phyloP scores from a whole-genome alignment of 2,797 vertebrate species.

The Premnoplex brunnescens region DNA sequence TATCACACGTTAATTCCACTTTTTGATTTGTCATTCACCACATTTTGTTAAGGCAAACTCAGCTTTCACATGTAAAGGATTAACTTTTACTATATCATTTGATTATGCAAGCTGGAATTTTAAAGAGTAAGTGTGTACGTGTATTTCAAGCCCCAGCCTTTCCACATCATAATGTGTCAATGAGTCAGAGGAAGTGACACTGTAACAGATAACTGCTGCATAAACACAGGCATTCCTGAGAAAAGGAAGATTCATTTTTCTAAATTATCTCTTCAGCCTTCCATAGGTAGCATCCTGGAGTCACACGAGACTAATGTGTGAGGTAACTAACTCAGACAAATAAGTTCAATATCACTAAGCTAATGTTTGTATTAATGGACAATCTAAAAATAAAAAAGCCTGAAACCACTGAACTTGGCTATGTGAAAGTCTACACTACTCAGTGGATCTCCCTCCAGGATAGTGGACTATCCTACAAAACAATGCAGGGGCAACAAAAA shows the following conservation, averaged over 20 bases:
- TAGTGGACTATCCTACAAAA: not conserved
- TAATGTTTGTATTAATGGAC: not conserved
- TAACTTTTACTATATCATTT: not conserved
- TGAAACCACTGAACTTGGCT: not conserved
- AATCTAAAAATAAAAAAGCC: not conserved
- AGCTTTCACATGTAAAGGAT: not conserved
- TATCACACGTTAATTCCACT: not conserved
- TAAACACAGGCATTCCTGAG: not conserved
- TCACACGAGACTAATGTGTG: accelerated
- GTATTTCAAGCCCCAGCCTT: not conserved
- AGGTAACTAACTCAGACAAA: not conserved
- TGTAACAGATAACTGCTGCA: not conserved
- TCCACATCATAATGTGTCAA: not conserved
- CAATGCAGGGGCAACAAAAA: accelerated
- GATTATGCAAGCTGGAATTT: not conserved
- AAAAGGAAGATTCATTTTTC: not conserved
- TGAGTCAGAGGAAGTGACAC: not conserved
- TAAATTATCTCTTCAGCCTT: not conserved
- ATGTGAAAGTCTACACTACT: not conserved
- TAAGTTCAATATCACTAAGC: not conserved
- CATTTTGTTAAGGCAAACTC: not conserved
- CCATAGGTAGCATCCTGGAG: accelerated
- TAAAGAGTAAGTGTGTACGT: not conserved
- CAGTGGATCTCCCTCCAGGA: not conserved
- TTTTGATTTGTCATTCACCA: not conserved